Evolutionary conservation across 2,888 invertebrate genomes (phyloP).

Genomic region (Chaetoderma sp.): DNA sequence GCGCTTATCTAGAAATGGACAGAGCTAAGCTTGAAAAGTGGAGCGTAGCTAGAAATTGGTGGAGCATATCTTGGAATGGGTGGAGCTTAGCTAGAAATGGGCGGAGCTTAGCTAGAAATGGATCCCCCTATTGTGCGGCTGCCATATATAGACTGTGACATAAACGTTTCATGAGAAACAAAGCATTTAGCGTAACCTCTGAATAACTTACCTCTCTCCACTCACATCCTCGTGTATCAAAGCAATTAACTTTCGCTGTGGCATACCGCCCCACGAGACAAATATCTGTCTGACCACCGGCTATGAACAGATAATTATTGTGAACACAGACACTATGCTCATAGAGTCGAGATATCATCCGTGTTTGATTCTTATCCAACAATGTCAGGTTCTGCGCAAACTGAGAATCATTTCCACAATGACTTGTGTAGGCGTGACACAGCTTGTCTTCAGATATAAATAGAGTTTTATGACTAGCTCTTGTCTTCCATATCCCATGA

Average conservation of each 20-base stretch:
- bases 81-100: too few species aligned
- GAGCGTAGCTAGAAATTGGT: too few species aligned
- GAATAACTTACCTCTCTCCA: conserved; percentile 4
- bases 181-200: too few species aligned
- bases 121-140: too few species aligned
- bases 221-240: neutral
- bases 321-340: neutral
- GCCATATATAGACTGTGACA: too few species aligned
- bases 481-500: neutral
- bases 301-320: neutral
- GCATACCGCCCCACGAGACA: neutral
- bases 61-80: too few species aligned
- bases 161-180: too few species aligned
- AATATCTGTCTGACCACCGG: neutral
- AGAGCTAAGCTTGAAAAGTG: too few species aligned
- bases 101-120: too few species aligned
- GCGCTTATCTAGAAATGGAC: too few species aligned
- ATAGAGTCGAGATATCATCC: neutral
- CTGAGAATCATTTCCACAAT: neutral
- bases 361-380: neutral
- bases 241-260: neutral
- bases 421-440: neutral
- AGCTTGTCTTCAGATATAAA: neutral
- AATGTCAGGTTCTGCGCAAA: neutral
- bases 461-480: neutral